Percentiles rank a stretch among this genome's conserved stretches.
These are phyloP conservation scores for Dryadula phaetusa DNA, from an alignment of 2,888 invertebrate genomes.

Conservation along the genomic window DNA sequence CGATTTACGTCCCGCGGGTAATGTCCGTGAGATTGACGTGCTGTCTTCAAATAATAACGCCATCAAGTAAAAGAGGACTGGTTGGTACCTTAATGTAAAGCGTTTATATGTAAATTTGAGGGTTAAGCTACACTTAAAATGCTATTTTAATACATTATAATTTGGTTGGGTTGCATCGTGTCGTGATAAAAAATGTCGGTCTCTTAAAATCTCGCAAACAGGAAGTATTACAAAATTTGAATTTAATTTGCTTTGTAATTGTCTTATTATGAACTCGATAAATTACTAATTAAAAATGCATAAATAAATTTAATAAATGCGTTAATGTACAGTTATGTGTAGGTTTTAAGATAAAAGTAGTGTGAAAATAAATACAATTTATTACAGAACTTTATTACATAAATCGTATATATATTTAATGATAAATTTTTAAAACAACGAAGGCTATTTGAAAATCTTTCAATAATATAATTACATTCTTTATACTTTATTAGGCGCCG, in stretches of 20 bases:
- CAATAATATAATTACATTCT: too few relatives aligned
- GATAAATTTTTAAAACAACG: too few relatives aligned
- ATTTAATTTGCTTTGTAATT: background rate
- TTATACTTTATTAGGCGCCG: too few relatives aligned
- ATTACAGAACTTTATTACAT: too few relatives aligned
- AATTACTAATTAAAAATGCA: background rate
- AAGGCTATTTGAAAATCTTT: too few relatives aligned
- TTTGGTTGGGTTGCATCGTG: background rate
- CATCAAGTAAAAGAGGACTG: constrained; percentile 4
- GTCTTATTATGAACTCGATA: background rate
- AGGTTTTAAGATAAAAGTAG: background rate
- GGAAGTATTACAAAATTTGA: constrained; percentile 4
- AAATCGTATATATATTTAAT: too few relatives aligned
- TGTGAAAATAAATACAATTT: too few relatives aligned
- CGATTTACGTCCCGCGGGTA: constrained; percentile 49
- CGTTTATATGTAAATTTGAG: constrained; percentile 22
- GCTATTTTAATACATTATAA: constrained; percentile 10
- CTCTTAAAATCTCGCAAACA: background rate
- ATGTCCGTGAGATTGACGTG: constrained; percentile 41
- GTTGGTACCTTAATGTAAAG: background rate
- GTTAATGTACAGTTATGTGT: background rate
- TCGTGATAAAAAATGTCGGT: constrained; percentile 10
- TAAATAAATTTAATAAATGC: background rate
- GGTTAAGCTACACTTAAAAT: background rate
- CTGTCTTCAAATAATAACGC: constrained; percentile 26